Conservation (phyloP, 2,888 invertebrate species). For the Tinea pellionella region DNA sequence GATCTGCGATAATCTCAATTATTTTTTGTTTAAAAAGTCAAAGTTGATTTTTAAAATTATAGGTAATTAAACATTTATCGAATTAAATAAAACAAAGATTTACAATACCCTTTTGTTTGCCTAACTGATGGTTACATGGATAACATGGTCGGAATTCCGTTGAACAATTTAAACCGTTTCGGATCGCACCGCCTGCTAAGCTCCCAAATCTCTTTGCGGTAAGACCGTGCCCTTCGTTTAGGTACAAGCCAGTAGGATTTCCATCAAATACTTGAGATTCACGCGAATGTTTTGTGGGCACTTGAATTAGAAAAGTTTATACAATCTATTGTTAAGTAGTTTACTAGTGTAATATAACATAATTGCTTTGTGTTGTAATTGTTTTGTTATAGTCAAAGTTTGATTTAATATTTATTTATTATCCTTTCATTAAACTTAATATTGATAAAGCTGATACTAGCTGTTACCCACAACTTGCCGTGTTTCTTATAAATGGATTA, state of each 20-base stretch:
- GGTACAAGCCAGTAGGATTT: slow-evolving; percentile 14
- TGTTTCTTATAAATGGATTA: no score
- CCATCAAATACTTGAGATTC: slow-evolving; percentile 17
- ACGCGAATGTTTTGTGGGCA: slow-evolving; percentile 16
- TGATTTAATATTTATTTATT: background rate
- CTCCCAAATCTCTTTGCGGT: slow-evolving; percentile 19
- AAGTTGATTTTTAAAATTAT: no score
- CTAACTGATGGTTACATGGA: slow-evolving; percentile 15
- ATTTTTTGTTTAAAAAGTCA: no score
- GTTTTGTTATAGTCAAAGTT: background rate
- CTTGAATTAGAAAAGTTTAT: slow-evolving; percentile 19
- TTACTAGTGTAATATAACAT: background rate
- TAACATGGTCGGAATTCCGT: slow-evolving; percentile 18
- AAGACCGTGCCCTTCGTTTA: slow-evolving; percentile 2
- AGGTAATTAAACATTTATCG: background rate
- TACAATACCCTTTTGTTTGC: slow-evolving; percentile 16
- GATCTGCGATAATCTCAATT: no score
- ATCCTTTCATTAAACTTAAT: no score
- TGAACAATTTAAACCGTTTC: slow-evolving; percentile 18
- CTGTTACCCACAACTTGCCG: no score
- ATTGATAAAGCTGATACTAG: no score
- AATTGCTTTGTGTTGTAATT: background rate
- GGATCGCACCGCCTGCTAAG: slow-evolving; percentile 14
- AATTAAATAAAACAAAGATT: background rate
- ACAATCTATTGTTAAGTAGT: background rate